Base-by-base conservation (phyloP, 2,888 invertebrate species). In the Papilio demoleus region DNA sequence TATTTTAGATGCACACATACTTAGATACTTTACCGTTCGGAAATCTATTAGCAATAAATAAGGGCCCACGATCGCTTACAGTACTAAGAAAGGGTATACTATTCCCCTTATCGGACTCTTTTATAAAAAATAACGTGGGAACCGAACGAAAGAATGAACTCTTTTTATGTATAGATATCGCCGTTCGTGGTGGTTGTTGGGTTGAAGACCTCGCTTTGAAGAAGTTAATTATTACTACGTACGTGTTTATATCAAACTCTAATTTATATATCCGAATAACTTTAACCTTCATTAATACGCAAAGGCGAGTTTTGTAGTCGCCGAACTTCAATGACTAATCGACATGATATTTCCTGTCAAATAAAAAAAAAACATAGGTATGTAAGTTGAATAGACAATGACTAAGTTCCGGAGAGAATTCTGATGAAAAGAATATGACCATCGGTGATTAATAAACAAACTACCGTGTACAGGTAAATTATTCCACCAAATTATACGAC, bases 41-140 rank as follows among this genome's bases (percentile, higher is more conserved):
- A 88, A 87, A 88, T 88, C 88, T 90, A 91, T 91, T 88, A 89
- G 88, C 86, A 87, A 89, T 90, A 90, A 90, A 91, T 90, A 90
- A 89, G 83, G 86, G 81, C 82, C 85, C 81, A 83, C 87, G 84
- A 86, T 86, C 87, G 85, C 85, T 87, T 84, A 82, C 83, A 83
- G 82, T 82, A 82, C 85, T 84, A 85, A 88, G 87, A 88, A 91
- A 91, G 91, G 92, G 91, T 90, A 88, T 82, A 84, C 84, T 82
- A 85, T 86, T 88, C 90, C 91, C 90, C 89, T 91, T 90, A 92
- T 90, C 90, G 87, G 76, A 79, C 81, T 84, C 81, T 82, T 83
- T 82, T 80, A 90, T 87, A 90, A 90, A 90, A 90, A 90, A 87
- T 84, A 89, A 86, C 90, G 92, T 92, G 92, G 90, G 92, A 92